Conservation (phyloP, 2,797 vertebrate genomes). For the Lutjanus campechanus region DNA sequence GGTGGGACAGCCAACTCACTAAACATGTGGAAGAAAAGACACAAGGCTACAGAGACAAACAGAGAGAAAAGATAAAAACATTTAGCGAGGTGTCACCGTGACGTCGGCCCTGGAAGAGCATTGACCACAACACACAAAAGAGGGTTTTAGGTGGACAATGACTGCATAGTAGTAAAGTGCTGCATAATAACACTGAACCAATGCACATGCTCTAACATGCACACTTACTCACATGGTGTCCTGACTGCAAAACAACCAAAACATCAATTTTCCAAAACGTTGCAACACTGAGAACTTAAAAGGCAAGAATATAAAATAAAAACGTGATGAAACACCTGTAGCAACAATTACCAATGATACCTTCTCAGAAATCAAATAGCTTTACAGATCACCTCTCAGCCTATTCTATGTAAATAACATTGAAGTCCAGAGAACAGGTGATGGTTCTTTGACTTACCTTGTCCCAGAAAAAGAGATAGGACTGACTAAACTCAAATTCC, state of each 20-base stretch:
- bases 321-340: background rate
- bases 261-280: background rate
- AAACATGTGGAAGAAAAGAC: conserved; percentile 1
- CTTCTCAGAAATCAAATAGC: background rate
- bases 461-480: conserved; percentile 99
- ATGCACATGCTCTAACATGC: no score
- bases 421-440: background rate
- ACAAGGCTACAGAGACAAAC: background rate
- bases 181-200: conserved; percentile 22
- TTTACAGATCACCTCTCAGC: background rate
- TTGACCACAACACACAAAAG: conserved; percentile 65
- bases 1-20: background rate
- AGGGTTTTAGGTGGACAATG: conserved; percentile 70
- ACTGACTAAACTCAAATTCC: conserved; percentile 99
- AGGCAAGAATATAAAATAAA: background rate
- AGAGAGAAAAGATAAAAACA: conserved; percentile 16
- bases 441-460: conserved; percentile 86
- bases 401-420: background rate
- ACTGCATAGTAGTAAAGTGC: conserved; percentile 45
- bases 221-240: background rate
- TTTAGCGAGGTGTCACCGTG: conserved; percentile 40
- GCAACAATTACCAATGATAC: no score
- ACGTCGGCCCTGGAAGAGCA: conserved; percentile 42
- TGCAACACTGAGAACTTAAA: background rate
- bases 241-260: conserved; percentile 33